These are phyloP conservation scores for Spodoptera littoralis DNA, from an alignment of 2,888 invertebrate species.

Conservation along the genomic window DNA sequence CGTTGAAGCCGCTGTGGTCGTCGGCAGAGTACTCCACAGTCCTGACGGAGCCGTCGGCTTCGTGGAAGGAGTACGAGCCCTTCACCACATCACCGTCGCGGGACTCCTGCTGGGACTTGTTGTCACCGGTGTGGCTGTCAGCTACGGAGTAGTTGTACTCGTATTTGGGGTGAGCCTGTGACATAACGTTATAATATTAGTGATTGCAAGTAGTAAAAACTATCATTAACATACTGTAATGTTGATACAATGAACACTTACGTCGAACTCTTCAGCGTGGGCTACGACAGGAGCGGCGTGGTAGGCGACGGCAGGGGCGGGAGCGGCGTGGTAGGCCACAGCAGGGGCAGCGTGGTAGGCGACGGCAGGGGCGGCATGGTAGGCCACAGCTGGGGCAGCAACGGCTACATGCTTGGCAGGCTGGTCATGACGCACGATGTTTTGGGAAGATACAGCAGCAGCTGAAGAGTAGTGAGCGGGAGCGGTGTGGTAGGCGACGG, in stretches of 20 bases:
- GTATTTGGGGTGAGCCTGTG: slow-evolving; percentile 75
- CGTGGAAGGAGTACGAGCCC: slow-evolving; percentile 82
- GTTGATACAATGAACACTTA: neutral
- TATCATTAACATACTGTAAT: no score
- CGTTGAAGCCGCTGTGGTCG: slow-evolving; percentile 81
- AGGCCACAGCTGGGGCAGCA: slow-evolving; percentile 23
- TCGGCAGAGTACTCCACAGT: slow-evolving; percentile 84
- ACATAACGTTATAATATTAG: neutral
- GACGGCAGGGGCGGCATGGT: slow-evolving; percentile 53
- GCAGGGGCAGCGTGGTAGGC: slow-evolving; percentile 35
- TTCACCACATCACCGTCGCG: slow-evolving; percentile 84
- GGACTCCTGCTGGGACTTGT: slow-evolving; percentile 83
- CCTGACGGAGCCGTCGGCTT: slow-evolving; percentile 84
- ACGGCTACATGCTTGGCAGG: slow-evolving; percentile 21
- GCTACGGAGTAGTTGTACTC: slow-evolving; percentile 85
- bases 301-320: slow-evolving; percentile 29
- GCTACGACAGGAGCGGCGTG: slow-evolving; percentile 56
- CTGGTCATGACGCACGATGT: neutral
- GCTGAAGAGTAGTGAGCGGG: slow-evolving; percentile 28
- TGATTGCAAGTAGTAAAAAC: no score
- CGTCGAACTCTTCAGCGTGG: slow-evolving; percentile 55
- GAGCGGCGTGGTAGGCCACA: slow-evolving; percentile 48
- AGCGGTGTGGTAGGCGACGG: slow-evolving; percentile 32
- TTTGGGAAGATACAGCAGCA: slow-evolving; percentile 17
- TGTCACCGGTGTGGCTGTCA: slow-evolving; percentile 86